These are phyloP conservation scores for Drosophila austrosaltans DNA, from an alignment of 2,888 invertebrate species.

Conservation along the genomic window DNA sequence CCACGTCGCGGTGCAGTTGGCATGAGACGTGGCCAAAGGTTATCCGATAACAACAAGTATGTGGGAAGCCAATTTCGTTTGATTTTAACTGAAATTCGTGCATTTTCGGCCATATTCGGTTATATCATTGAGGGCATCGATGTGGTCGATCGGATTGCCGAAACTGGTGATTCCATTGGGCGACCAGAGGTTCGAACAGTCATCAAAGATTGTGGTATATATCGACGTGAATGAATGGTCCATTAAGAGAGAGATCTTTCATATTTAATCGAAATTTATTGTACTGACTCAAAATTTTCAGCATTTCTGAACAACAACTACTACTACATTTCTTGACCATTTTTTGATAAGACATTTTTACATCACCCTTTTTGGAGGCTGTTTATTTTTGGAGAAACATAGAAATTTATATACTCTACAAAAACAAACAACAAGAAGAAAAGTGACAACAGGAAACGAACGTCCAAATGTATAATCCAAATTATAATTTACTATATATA, in stretches of 20 bases:
- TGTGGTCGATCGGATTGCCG: conserved; percentile 90
- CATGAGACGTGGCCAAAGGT: conserved; percentile 91
- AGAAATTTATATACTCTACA: conserved; percentile 7
- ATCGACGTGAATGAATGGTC: conserved; percentile 84
- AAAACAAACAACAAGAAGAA: not conserved
- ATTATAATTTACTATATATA: not conserved
- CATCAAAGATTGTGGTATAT: conserved; percentile 90
- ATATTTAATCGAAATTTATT: not conserved
- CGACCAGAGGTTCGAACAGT: conserved; percentile 90
- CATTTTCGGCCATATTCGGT: conserved; percentile 92
- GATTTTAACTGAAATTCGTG: conserved; percentile 91
- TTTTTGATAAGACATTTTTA: conserved; percentile 10
- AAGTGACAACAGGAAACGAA: not conserved
- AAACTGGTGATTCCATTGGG: conserved; percentile 90
- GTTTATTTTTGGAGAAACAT: conserved; percentile 13
- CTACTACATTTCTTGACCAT: not conserved
- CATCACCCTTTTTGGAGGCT: conserved; percentile 2
- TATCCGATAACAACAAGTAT: conserved; percentile 89
- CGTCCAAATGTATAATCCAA: conserved; percentile 3
- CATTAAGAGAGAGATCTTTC: not conserved
- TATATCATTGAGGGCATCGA: conserved; percentile 92
- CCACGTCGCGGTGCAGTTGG: conserved; percentile 91
- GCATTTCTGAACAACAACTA: not conserved
- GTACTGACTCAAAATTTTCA: not conserved
- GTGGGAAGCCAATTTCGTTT: conserved; percentile 94